Percentiles rank a stretch among this genome's conserved stretches.
Conservation (phyloP, 2,888 invertebrate species). For the Platycnemis pennipes region DNA sequence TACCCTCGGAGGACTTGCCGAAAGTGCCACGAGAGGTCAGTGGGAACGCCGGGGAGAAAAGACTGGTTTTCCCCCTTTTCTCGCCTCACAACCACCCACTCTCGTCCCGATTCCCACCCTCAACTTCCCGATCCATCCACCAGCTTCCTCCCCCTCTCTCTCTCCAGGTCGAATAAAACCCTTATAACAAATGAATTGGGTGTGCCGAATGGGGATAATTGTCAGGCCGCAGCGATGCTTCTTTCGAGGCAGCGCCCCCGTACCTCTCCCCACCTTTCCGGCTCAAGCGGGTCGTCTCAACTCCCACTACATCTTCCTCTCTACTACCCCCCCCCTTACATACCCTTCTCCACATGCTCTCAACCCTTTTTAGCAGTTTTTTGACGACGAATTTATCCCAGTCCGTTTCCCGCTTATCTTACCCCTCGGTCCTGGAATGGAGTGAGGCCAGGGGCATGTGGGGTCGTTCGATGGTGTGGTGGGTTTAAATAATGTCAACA, state of each 20-base stretch:
- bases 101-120: not conserved
- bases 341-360: not conserved
- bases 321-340: not conserved
- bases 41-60: not conserved
- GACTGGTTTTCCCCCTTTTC: too few species aligned
- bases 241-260: not conserved
- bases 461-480: not conserved
- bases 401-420: not conserved
- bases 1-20: not conserved
- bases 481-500: too few species aligned
- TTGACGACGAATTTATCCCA: not conserved
- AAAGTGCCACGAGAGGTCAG: not conserved
- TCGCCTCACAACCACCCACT: not conserved
- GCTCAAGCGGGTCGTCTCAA: not conserved
- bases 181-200: slow-evolving; percentile 53
- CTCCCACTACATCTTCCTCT: slow-evolving; percentile 24
- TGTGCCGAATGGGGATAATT: slow-evolving; percentile 57
- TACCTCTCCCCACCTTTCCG: not conserved
- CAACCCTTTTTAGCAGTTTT: slow-evolving; percentile 8
- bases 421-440: not conserved
- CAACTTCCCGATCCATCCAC: not conserved
- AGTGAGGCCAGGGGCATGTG: not conserved
- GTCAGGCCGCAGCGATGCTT: not conserved
- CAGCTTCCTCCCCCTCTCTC: not conserved
- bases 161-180: not conserved